phyloP scores from a whole-genome alignment of 2,888 invertebrate species.

The Diaperis boleti region DNA sequence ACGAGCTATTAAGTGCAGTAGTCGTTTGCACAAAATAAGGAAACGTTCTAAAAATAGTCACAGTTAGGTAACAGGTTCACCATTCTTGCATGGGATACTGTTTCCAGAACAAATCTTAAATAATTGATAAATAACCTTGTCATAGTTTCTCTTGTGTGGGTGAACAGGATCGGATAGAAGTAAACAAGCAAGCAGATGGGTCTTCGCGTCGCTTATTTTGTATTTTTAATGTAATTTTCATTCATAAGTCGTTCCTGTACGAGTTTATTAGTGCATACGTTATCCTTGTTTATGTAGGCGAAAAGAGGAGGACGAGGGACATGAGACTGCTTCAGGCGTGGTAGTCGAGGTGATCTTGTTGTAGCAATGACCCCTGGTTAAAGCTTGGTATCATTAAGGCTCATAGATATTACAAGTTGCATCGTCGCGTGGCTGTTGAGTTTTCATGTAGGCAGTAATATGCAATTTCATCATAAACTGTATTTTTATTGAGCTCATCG shows the following conservation, averaged over 20 bases:
- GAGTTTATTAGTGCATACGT: conserved; percentile 19
- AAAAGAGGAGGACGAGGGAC: conserved; percentile 26
- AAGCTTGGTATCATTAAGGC: conserved; percentile 26
- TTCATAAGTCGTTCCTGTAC: conserved; percentile 28
- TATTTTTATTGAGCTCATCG: conserved; percentile 24
- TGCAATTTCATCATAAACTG: conserved; percentile 25
- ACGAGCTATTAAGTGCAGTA: too few relatives aligned
- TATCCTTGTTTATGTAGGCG: conserved; percentile 29
- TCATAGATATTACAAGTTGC: conserved; percentile 17
- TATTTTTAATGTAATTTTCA: conserved; percentile 27
- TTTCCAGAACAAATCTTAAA: too few relatives aligned
- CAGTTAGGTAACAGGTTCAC: too few relatives aligned
- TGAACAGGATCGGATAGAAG: neutral
- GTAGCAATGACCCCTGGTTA: conserved; percentile 29
- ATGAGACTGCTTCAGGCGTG: conserved; percentile 11
- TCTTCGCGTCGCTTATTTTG: neutral
- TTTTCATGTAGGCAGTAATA: conserved; percentile 18
- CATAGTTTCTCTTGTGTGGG: too few relatives aligned
- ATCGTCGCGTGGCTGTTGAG: conserved; percentile 32
- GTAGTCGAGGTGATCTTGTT: conserved; percentile 29
- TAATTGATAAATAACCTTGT: too few relatives aligned
- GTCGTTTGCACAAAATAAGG: too few relatives aligned
- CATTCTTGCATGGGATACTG: too few relatives aligned
- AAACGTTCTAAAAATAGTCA: too few relatives aligned
- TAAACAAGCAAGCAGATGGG: conserved; percentile 3